Evolutionary conservation across 2,888 invertebrate species (phyloP).

Genomic region (Gari tellinella): DNA sequence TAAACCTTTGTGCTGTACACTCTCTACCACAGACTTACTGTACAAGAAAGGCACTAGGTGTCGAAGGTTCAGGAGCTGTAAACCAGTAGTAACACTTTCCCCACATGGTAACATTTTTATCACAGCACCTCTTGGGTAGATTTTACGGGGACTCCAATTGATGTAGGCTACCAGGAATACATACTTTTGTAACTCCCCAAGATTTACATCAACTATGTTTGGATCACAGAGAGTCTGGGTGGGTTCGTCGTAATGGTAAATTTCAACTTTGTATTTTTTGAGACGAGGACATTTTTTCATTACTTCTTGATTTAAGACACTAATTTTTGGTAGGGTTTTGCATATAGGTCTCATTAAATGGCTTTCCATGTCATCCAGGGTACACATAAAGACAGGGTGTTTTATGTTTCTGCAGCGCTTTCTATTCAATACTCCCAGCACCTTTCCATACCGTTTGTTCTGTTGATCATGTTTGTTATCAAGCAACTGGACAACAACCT

Average conservation of each 20-base stretch:
- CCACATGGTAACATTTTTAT: conserved; percentile 57
- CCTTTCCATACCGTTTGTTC: conserved; percentile 58
- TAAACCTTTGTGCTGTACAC: conserved; percentile 20
- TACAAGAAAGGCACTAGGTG: conserved; percentile 56
- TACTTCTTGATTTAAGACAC: conserved; percentile 38
- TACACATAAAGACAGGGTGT: conserved; percentile 65
- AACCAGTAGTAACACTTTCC: conserved; percentile 33
- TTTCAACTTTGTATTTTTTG: conserved; percentile 43
- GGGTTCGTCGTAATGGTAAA: conserved; percentile 56
- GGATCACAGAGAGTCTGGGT: conserved; percentile 14
- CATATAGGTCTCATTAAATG: conserved; percentile 67
- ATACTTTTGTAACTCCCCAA: conserved; percentile 53
- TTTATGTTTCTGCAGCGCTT: conserved; percentile 37
- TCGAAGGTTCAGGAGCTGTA: conserved; percentile 47
- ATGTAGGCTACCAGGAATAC: conserved; percentile 67
- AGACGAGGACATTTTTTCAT: conserved; percentile 1
- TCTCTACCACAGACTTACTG: conserved; percentile 25
- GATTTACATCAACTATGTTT: conserved; percentile 38
- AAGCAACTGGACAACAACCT: conserved; percentile 63
- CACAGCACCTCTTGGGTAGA: conserved; percentile 68
- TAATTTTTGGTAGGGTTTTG: conserved; percentile 71
- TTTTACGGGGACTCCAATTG: conserved; percentile 51
- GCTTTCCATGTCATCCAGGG: conserved; percentile 59
- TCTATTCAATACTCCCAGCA: conserved; percentile 54
- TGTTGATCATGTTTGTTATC: conserved; percentile 25